These are phyloP conservation scores for Lasius platythorax DNA, from an alignment of 2,888 invertebrate species.

Conservation along the genomic window DNA sequence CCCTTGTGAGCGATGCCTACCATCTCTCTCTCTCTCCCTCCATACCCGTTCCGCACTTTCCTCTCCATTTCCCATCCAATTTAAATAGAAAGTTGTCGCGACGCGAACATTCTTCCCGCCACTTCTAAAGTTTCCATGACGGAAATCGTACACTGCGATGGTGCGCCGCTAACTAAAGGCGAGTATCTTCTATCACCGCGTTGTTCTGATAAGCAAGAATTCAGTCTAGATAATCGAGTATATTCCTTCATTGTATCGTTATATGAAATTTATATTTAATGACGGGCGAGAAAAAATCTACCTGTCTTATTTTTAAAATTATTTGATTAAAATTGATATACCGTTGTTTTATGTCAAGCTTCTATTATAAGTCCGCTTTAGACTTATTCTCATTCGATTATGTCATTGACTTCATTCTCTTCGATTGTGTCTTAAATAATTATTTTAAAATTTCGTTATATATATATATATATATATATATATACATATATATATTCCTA, in stretches of 20 bases:
- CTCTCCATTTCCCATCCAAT: constrained; percentile 55
- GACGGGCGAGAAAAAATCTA: background rate
- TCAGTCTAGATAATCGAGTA: constrained; percentile 1
- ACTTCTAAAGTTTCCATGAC: constrained; percentile 47
- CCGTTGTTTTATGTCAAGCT: background rate
- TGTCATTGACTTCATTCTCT: too few species aligned
- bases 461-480: background rate
- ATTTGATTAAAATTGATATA: background rate
- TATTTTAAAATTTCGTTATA: background rate
- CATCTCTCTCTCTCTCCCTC: background rate
- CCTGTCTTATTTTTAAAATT: background rate
- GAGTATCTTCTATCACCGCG: background rate
- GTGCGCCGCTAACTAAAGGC: background rate
- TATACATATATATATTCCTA: background rate
- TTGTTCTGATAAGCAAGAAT: background rate
- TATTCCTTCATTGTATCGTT: background rate
- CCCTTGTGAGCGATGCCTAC: constrained; percentile 63
- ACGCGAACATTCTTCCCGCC: constrained; percentile 45
- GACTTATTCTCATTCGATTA: too few species aligned
- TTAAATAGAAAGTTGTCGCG: constrained; percentile 56
- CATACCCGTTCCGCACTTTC: constrained; percentile 26
- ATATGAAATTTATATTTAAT: background rate
- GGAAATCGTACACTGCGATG: constrained; percentile 17
- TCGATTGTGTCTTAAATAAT: background rate
- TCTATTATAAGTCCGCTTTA: background rate